Evolutionary conservation across 1,140 invertebrate species (phyloP).

Genomic region (Drosophila ercepeae): DNA sequence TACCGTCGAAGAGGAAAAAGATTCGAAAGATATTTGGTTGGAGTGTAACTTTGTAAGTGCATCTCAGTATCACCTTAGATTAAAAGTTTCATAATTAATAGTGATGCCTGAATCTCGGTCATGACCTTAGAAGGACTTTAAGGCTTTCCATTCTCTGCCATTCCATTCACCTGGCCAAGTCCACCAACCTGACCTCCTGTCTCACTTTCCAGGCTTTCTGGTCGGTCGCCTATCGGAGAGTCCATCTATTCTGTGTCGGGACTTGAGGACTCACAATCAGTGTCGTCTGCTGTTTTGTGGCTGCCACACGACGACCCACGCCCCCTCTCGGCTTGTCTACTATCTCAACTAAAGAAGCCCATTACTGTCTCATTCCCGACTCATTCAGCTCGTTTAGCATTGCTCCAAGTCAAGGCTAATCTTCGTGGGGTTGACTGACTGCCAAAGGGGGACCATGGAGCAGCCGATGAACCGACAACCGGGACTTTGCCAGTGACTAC

Average conservation of each 20-base stretch:
- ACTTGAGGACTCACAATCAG: conserved; percentile 47
- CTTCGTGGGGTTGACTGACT: conserved; percentile 61
- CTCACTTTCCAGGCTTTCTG: conserved; percentile 21
- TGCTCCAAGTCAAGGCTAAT: conserved; percentile 67
- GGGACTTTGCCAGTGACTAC: background rate
- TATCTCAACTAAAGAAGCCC: conserved; percentile 67
- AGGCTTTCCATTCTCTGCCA: conserved; percentile 31
- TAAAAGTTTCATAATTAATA: conserved; percentile 36
- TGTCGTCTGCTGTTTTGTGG: conserved; percentile 54
- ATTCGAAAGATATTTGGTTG: conserved; percentile 1
- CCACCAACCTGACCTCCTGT: conserved; percentile 41
- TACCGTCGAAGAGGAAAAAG: background rate
- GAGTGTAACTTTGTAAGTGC: background rate
- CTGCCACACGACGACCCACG: conserved; percentile 50
- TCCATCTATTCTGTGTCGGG: conserved; percentile 23
- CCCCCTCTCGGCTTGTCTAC: conserved; percentile 36
- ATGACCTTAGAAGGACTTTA: conserved; percentile 39
- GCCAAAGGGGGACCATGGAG: conserved; percentile 50
- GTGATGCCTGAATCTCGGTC: conserved; percentile 13
- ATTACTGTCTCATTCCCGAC: conserved; percentile 77
- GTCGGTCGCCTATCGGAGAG: conserved; percentile 28
- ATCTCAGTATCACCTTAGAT: conserved; percentile 2
- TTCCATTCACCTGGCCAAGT: conserved; percentile 34
- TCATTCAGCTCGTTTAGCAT: conserved; percentile 74
- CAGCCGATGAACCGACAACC: conserved; percentile 28